Evolutionary conservation across 2,113 vertebrate genomes (phyloP).

Genomic region (Pygoscelis adeliae): DNA sequence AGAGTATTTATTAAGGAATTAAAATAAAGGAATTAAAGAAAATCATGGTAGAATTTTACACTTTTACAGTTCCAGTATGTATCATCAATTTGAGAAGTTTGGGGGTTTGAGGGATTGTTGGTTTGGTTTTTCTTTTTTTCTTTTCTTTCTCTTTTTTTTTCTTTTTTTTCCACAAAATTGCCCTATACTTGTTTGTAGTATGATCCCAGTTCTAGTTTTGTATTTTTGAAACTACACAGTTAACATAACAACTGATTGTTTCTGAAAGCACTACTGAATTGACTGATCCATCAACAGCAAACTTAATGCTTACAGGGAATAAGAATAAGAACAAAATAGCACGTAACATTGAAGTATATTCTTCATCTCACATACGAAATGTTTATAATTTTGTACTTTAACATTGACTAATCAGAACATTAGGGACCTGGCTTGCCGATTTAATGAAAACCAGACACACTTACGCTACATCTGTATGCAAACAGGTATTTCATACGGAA

Average conservation of each 20-base stretch:
- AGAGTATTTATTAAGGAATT: not conserved
- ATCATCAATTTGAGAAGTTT: not conserved
- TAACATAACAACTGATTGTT: not conserved
- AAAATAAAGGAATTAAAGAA: not conserved
- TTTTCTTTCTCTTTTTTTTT: no score
- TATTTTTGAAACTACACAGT: not conserved
- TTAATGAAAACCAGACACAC: not conserved
- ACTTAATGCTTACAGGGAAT: not conserved
- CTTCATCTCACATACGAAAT: not conserved
- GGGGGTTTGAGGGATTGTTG: not conserved
- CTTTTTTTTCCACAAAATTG: accelerated
- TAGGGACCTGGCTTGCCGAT: not conserved
- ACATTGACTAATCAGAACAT: not conserved
- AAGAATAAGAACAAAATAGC: not conserved
- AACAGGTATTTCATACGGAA: not conserved
- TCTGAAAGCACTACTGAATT: not conserved
- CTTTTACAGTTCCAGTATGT: not conserved
- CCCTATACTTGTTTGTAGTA: not conserved
- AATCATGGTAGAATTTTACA: not conserved
- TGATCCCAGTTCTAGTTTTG: not conserved
- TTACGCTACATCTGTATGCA: not conserved
- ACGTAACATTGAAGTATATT: not conserved
- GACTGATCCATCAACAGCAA: not conserved
- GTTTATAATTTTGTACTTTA: not conserved
- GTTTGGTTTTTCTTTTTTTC: not conserved